Base-by-base conservation (phyloP, 2,113 vertebrate genomes). In the Miniopterus natalensis region DNA sequence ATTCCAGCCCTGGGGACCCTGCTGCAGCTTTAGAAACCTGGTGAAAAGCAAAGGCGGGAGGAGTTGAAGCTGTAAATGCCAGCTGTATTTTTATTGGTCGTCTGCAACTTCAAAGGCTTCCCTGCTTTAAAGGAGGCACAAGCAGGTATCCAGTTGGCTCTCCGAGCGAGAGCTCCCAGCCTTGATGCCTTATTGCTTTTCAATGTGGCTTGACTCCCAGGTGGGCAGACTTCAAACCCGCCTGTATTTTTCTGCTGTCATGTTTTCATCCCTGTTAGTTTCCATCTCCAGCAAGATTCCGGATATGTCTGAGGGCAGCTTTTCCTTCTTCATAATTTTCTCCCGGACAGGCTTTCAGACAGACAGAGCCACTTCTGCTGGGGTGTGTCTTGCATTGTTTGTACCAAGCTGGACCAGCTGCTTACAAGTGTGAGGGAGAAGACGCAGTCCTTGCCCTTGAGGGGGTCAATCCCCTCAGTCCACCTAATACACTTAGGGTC, bases 81-180 rank as follows among this genome's bases (percentile, higher is more conserved):
- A 98, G 98, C 98, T 99, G 98, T 95, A 45, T 97, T 98, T 98
- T 98, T 98, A 99, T 98, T 98, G 98, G 97, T 97, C 29, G 59
- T 98, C 98, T 98, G 98, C 96, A 98, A 97, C 98, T 98, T 99
- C 98, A 98, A 99, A 98, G 98, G 68, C 42, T 98, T 98, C 98
- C 96, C 97, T 96, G 93, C 97, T 97, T 98, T 96, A 98, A 98
- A 98, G 92, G 97, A 98, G 96, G 94, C 95, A 78, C 90, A 85
- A 84, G 93, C 96, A 98, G 98, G 98, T 98, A 98, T 84, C 91
- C 96, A 88, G 96, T 92, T 95, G 55, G 94, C 95, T 95, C 87
- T 96, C 92, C 31, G 12, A 94, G 36, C 36, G 36, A 36, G 36
- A 36, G 93, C 97, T 95, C 96, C 95, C 31, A 87, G 92, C 96